Evolutionary conservation across 2,888 invertebrate species (phyloP).

Genomic region (Hoplodrina ambigua): DNA sequence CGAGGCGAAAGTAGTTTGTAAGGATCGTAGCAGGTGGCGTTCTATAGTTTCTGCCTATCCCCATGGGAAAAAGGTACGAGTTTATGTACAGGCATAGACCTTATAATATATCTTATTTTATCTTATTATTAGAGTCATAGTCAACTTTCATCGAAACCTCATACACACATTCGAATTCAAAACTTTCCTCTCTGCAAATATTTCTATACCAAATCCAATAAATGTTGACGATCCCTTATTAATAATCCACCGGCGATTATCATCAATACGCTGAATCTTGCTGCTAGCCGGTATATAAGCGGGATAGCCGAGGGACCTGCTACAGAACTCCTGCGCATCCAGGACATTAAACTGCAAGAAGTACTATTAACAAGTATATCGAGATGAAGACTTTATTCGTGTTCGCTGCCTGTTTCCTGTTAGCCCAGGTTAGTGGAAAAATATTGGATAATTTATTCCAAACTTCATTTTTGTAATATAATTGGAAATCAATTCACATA

Average conservation of each 20-base stretch:
- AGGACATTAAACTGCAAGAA: constrained; percentile 17
- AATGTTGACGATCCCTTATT: constrained; percentile 72
- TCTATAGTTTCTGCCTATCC: too few species aligned
- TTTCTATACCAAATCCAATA: constrained; percentile 27
- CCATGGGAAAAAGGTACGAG: too few species aligned
- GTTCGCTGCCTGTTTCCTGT: constrained; percentile 81
- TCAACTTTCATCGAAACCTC: too few species aligned
- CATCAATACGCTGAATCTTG: constrained; percentile 60
- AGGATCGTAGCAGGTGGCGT: too few species aligned
- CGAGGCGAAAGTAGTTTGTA: too few species aligned
- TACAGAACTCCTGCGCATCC: constrained; percentile 51
- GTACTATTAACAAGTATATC: constrained; percentile 29
- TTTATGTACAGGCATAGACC: too few species aligned
- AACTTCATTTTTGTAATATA: not conserved
- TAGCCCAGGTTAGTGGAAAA: constrained; percentile 78
- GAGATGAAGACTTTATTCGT: constrained; percentile 85
- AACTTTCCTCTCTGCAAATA: constrained; percentile 5
- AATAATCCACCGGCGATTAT: constrained; percentile 65
- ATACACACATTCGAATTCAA: not conserved
- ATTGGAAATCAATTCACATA: not conserved
- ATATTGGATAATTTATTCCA: not conserved
- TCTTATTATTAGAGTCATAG: too few species aligned
- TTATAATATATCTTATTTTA: too few species aligned
- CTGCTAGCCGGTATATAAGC: constrained; percentile 71
- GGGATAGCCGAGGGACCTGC: constrained; percentile 32